Evolutionary conservation across 2,888 invertebrate genomes (phyloP), one percentile per base, ranked within the genome.

Genomic region (Candidula unifasciata): DNA sequence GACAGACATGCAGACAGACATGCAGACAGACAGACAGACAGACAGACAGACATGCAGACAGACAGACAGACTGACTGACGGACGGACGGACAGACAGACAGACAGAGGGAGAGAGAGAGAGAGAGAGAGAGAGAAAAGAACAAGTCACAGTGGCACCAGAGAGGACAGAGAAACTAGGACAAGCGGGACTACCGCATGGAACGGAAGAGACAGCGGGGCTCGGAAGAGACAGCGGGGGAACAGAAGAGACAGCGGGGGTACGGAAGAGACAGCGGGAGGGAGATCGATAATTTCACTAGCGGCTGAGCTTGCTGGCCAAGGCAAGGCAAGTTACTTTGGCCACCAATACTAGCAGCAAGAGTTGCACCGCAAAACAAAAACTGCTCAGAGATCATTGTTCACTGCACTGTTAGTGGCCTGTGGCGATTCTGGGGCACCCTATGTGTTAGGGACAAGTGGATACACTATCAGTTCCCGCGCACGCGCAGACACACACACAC

Each of bases 51-150:
- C 44, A 44, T 44, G 13, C 8, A 10, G 44, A 44, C 8, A 1
- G 44, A 44, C 6, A 44, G 44, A 44, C 44, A 44, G 44, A 44
- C 8, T 10, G 44, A n/a, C n/a, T n/a, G 44, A 44, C 8, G 44
- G 44, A 44, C 8, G 44, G 33, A 77, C 21, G 21, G 64, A 79
- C n/a, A 79, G 33, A 79, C 27, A 60, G 64, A 79, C n/a, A 30
- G 27, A 30, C 10, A 68, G 68, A 80, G 44, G 69, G 69, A 69
- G 52, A 80, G 52, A 80, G 44, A 68, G 80, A 80, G 44, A 80
- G 69, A 52, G 68, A 68, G 69, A 80, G 30, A 80, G 69, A 80
- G 30, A 80, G 68, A 80, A 16, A 69, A 69, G 69, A 5, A 80
- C 52, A 81, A n/a, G n/a, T 6, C 3, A 3, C 30, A 33, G 2